Base-by-base conservation (phyloP, 2,797 vertebrate genomes). In the Pseudocheirus occidentalis region DNA sequence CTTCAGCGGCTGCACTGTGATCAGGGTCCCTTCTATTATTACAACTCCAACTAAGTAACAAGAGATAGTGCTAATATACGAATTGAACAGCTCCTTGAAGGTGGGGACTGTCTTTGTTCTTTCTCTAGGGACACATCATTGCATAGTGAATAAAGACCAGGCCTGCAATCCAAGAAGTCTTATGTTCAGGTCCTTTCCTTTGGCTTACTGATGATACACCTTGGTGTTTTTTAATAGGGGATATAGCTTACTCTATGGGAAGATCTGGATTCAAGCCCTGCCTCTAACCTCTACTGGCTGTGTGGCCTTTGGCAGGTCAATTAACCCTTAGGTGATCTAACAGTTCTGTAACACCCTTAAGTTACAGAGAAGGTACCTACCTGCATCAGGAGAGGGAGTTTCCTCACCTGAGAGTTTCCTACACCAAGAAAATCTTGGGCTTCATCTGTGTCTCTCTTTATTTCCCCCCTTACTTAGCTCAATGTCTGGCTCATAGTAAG, bases 31-130 rank as follows among this genome's bases (percentile, higher is more conserved):
- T 16, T 54, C 50, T n/a, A 89, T 18, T 92, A 92, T 95, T 90
- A 95, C 29, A 91, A 29, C 93, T 92, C 56, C n/a, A 94, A 92
- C 24, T 50, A 90, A 66, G 13, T 95, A 24, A 62, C 73, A 73
- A 93, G 50, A 96, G 91, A 96, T 40, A 10, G n/a, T 40, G 21
- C 16, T 46, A 81, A 46, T 81, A 46, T 46, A 4, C 21, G 27
- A 81, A 81, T 46, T 24, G 73, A 21, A 21, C 7, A 27, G 40
- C 40, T 81, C 66, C 66, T 73, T 40, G 18, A 40, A 40, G n/a
- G n/a, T 40, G n/a, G 2, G n/a, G n/a, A 3, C n/a, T 73, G n/a
- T 40, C n/a, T 40, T 73, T 40, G 66, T 21, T 73, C 21, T 24
- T 24, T 7, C n/a, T n/a, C 14, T 5, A n/a, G 62, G 29, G 62